phyloP scores from a whole-genome alignment of 2,113 vertebrate genomes.

The Hassar affinis region DNA sequence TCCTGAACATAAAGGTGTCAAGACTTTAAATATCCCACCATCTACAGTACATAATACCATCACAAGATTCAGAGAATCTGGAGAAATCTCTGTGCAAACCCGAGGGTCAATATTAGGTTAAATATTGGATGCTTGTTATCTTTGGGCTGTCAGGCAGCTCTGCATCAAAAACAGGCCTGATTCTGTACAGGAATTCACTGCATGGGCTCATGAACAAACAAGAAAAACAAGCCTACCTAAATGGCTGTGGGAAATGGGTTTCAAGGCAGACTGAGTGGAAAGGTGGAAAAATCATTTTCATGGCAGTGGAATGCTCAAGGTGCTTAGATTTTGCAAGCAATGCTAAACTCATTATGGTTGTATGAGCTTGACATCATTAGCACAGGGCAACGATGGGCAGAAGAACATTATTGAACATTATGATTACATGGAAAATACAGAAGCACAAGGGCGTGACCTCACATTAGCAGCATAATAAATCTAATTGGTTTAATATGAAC shows the following conservation, averaged over 20 bases:
- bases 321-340: slow-evolving; percentile 19
- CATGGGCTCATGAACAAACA: too few relatives aligned
- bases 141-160: too few relatives aligned
- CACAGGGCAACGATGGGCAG: slow-evolving; percentile 32
- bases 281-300: neutral
- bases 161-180: too few relatives aligned
- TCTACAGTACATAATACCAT: too few relatives aligned
- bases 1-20: too few relatives aligned
- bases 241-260: neutral
- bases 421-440: neutral
- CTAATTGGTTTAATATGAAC: neutral
- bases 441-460: slow-evolving; percentile 15
- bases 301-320: neutral
- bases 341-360: slow-evolving; percentile 19
- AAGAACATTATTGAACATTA: slow-evolving; percentile 13
- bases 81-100: too few relatives aligned
- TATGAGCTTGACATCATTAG: slow-evolving; percentile 30
- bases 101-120: too few relatives aligned
- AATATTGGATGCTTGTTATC: too few relatives aligned
- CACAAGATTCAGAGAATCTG: too few relatives aligned
- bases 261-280: neutral
- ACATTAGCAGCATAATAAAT: slow-evolving; percentile 20
- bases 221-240: too few relatives aligned
- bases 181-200: too few relatives aligned
- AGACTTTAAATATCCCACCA: too few relatives aligned